Evolutionary conservation across 2,888 invertebrate species (phyloP), one percentile per base, ranked within the genome.

Genomic region (Dilophus febrilis): DNA sequence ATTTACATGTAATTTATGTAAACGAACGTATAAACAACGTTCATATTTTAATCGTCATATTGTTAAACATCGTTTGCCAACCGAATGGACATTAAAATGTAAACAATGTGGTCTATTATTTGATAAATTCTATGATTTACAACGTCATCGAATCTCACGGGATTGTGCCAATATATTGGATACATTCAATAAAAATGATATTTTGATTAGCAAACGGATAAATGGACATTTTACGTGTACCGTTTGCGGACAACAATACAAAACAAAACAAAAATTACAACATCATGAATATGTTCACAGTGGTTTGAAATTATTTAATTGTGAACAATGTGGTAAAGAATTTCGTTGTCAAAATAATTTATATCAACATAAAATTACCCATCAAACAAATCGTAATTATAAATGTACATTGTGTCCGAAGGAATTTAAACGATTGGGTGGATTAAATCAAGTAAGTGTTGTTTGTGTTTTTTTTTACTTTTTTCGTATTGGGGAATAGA

Each of bases 351-450:
- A 44, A 2, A 44, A 45, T 35, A 48, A 48, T 41, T 50, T 63
- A 4, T 51, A 52, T 14, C 61, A 63, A 44, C 62, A 63, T 46
- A 52, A 53, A 38, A 55, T 58, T 13, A 60, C 60, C 2, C 62
- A 62, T 47, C 49, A 52, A 8, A 51, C 53, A 29, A 53, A 56
- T 42, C 48, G 56, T n/a, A 50, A 52, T 6, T 55, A 58, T 43
- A 55, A 54, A 42, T 46, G 48, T 39, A 41, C 44, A 17, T 29
- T 46, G 11, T 62, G 62, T 34, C 51, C 52, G 11, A 55, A 58
- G 7, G 50, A 51, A 27, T 62, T 61, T 37, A 63, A 62, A 46
- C 50, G 61, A 1, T 54, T 54, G 28, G 55, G 57, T 38, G 61
- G 63, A 0, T 44, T 62, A 17, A 51, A 54, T 10, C 11, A 29